Conservation (phyloP, 64 coral and sea anemone species). For the Dendronephthya gigantea region DNA sequence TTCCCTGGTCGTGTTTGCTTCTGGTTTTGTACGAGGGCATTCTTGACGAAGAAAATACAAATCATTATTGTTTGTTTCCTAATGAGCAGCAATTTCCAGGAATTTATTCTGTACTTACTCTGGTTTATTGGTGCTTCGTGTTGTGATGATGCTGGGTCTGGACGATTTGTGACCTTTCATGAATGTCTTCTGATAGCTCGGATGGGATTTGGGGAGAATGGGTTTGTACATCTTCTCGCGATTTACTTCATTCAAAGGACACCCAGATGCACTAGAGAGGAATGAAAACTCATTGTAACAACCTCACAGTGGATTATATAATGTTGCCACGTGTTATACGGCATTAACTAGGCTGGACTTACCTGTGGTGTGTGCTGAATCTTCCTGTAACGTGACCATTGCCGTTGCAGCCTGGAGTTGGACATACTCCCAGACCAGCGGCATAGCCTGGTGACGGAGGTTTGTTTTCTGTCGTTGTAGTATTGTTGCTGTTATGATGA, state of each 20-base stretch:
- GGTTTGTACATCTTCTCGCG: conserved; percentile 30
- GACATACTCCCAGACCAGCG: conserved; percentile 56
- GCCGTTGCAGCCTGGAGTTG: conserved; percentile 84
- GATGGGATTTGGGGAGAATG: neutral
- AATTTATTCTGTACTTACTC: neutral
- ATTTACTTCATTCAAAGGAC: conserved; percentile 46
- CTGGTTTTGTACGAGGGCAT: neutral
- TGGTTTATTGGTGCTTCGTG: conserved; percentile 35
- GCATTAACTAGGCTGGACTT: too few relatives aligned
- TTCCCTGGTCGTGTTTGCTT: conserved; percentile 14
- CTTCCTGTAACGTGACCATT: conserved; percentile 83
- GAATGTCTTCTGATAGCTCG: neutral
- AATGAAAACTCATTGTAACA: neutral
- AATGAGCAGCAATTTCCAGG: neutral
- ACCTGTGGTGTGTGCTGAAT: conserved; percentile 93
- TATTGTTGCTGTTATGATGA: neutral
- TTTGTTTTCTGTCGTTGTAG: conserved; percentile 20
- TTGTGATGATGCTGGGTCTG: conserved; percentile 39
- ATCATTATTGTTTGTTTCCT: neutral
- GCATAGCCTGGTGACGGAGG: neutral
- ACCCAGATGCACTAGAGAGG: conserved; percentile 39
- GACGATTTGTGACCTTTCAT: conserved; percentile 16
- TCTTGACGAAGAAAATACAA: neutral
- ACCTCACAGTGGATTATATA: neutral
- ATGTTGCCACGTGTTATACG: too few relatives aligned